Evolutionary conservation across 2,113 vertebrate species (phyloP).

Genomic region (Dipodomys ordii): DNA sequence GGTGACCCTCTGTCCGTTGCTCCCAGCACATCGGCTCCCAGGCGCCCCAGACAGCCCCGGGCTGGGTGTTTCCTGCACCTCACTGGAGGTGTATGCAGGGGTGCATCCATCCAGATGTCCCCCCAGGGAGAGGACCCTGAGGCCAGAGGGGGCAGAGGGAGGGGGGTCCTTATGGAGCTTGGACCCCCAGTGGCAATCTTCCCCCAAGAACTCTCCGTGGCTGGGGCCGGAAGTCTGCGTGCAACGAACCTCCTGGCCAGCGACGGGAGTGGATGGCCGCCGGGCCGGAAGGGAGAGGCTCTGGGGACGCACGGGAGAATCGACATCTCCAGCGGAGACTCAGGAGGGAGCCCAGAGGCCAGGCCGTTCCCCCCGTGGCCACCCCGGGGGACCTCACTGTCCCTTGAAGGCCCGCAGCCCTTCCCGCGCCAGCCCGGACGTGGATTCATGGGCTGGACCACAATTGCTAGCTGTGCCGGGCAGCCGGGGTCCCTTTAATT

Average conservation of each 20-base stretch:
- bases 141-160: no score
- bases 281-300: conserved; percentile 74
- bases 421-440: not conserved
- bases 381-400: not conserved
- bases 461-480: conserved; percentile 72
- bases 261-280: conserved; percentile 32
- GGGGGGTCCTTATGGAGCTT: not conserved
- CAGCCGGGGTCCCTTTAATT: conserved; percentile 70
- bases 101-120: not conserved
- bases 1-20: not conserved
- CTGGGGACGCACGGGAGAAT: conserved; percentile 54
- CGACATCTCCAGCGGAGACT: conserved; percentile 64
- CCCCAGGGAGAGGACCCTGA: not conserved
- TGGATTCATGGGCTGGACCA: conserved; percentile 56
- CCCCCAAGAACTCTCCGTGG: not conserved
- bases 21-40: not conserved
- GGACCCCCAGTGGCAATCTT: not conserved
- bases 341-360: conserved; percentile 55
- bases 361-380: conserved; percentile 33
- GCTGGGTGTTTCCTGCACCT: no score
- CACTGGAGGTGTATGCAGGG: no score
- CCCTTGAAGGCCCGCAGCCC: conserved; percentile 46
- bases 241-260: conserved; percentile 54
- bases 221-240: conserved; percentile 7
- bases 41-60: not conserved